Percentiles rank a stretch among this genome's conserved stretches.
Conservation (phyloP, 2,888 invertebrate genomes). For the Eupithecia vulgata region DNA sequence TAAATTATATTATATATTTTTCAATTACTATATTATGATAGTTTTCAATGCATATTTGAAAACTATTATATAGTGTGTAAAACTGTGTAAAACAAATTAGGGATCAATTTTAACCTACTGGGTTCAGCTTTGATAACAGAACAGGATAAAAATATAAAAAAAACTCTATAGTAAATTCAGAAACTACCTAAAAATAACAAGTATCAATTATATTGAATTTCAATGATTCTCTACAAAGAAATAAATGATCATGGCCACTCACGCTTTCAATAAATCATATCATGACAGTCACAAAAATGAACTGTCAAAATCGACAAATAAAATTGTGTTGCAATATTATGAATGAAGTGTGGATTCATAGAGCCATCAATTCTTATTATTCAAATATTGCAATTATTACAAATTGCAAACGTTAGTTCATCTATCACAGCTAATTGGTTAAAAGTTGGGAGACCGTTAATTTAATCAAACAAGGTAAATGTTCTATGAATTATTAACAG, state of each 20-base stretch:
- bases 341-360: slow-evolving; percentile 58
- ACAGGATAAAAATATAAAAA: too few species aligned
- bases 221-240: slow-evolving; percentile 3
- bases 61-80: too few species aligned
- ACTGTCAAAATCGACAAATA: slow-evolving; percentile 72
- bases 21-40: too few species aligned
- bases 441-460: not conserved
- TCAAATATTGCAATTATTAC: slow-evolving; percentile 6
- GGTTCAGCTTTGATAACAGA: too few species aligned
- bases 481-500: not conserved
- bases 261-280: slow-evolving; percentile 62
- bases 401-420: not conserved
- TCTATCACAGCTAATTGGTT: not conserved
- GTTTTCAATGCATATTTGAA: too few species aligned
- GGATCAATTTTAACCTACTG: too few species aligned
- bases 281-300: slow-evolving; percentile 54
- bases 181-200: too few species aligned
- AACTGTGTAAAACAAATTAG: too few species aligned
- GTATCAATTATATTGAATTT: too few species aligned
- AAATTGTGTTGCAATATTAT: slow-evolving; percentile 59
- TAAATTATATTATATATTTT: too few species aligned
- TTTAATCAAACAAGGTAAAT: not conserved
- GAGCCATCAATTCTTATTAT: slow-evolving; percentile 7
- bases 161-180: too few species aligned
- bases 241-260: slow-evolving; percentile 43